Conservation (phyloP, 2,888 invertebrate genomes). For the Odontothrips loti region DNA sequence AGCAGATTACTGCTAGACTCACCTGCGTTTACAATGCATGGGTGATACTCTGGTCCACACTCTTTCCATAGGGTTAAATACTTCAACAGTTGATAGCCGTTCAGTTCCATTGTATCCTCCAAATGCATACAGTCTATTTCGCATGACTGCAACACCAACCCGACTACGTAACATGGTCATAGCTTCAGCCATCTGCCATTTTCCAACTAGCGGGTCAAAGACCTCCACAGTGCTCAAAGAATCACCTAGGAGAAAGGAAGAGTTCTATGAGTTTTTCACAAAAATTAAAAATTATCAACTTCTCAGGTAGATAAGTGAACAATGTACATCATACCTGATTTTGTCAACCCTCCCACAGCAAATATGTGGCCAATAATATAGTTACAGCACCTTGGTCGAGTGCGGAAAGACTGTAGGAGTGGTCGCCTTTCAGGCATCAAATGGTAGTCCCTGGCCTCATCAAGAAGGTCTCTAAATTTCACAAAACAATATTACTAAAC, state of each 20-base stretch:
- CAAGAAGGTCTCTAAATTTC: slow-evolving; percentile 65
- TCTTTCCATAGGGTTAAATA: slow-evolving; percentile 68
- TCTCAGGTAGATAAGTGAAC: slow-evolving; percentile 9
- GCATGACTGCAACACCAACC: slow-evolving; percentile 78
- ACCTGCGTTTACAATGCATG: slow-evolving; percentile 78
- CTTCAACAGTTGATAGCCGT: slow-evolving; percentile 76
- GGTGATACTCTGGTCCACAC: slow-evolving; percentile 72
- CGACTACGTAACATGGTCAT: slow-evolving; percentile 80
- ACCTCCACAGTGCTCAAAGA: slow-evolving; percentile 80
- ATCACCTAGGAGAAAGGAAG: slow-evolving; percentile 53
- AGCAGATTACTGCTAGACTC: slow-evolving; percentile 33
- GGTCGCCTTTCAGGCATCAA: slow-evolving; percentile 77
- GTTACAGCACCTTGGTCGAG: slow-evolving; percentile 69
- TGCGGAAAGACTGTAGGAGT: slow-evolving; percentile 70
- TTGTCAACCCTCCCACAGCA: slow-evolving; percentile 80
- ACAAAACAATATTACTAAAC: slow-evolving; percentile 26
- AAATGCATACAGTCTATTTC: slow-evolving; percentile 73
- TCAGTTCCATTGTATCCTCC: slow-evolving; percentile 82
- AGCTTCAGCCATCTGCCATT: slow-evolving; percentile 73
- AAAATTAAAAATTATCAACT: slow-evolving; percentile 24
- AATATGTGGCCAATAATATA: slow-evolving; percentile 74
- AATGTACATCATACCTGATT: slow-evolving; percentile 55
- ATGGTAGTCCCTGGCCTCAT: slow-evolving; percentile 84
- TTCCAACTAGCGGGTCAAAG: slow-evolving; percentile 64
- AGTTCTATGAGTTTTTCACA: too few relatives aligned